Base-by-base conservation (phyloP, 2,797 vertebrate species). In the Mus caroli region DNA sequence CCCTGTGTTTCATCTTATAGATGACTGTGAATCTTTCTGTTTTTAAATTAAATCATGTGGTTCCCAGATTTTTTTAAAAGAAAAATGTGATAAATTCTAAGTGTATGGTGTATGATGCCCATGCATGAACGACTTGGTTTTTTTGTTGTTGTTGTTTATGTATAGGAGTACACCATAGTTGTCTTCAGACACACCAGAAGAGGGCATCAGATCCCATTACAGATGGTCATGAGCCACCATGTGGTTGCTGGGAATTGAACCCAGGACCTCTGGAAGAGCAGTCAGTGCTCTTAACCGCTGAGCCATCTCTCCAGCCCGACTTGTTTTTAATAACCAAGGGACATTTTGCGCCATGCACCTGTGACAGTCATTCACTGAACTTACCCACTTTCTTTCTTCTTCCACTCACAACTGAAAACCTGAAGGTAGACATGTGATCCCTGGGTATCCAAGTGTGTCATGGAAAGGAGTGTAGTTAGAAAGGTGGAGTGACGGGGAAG, bases 1-100 rank as follows among this genome's bases (percentile, higher is more conserved):
- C 43, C 43, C 43, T 43, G 43, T 43, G 43, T 43, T 43, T 5
- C 43, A 43, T 43, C 43, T 43, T 43, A 43, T 43, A 43, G 43
- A 43, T 43, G 43, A 43, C 2, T 43, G 43, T 43, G 43, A 43
- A 90, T 67, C 56, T 76, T 54, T 6, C 80, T 84, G 31, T 91
- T 77, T 92, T 11, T 88, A 58, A 82, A 77, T 34, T 92, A 71
- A 95, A 58, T 34, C 94, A 26, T 50, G 67, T 34, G 31, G 12
- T 88, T 94, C 84, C 52, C 7, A 67, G 19, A 90, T 75, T 54
- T 54, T 54, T 54, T 15, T 15, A 54, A 92, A 77, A 67, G 90
- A 77, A 52, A 58, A 20, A 13, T 91, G 20, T 94, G 76, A 71
- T 84, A 93, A 96, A 94, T 82, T 46, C 26, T 77, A 88, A 91